phyloP scores from a whole-genome alignment of 2,113 vertebrate genomes.

The Crotophaga sulcirostris region DNA sequence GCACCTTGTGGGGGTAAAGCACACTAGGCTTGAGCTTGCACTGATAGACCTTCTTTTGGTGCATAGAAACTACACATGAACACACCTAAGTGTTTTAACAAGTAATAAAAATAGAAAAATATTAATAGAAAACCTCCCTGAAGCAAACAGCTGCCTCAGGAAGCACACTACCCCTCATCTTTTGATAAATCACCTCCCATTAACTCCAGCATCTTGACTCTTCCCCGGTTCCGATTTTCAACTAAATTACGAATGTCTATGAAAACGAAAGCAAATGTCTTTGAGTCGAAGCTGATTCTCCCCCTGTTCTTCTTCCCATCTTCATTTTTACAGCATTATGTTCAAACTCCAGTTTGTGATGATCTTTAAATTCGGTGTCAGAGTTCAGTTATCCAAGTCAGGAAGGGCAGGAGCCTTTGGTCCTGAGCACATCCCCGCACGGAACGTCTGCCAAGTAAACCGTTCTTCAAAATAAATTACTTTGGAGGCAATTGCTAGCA shows the following conservation, averaged over 20 bases:
- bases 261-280: neutral
- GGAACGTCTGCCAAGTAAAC: neutral
- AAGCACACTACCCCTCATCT: neutral
- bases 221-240: neutral
- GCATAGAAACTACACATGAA: neutral
- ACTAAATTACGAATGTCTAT: neutral
- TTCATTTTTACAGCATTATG: neutral
- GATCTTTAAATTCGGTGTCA: neutral
- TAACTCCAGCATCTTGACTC: neutral
- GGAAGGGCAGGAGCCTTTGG: neutral
- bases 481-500: neutral
- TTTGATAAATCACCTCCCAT: neutral
- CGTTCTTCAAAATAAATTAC: neutral
- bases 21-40: neutral
- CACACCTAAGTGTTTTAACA: neutral
- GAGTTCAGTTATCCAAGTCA: neutral
- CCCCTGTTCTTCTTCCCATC: neutral
- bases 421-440: accelerated
- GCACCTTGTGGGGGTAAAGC: neutral
- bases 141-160: neutral
- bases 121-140: neutral
- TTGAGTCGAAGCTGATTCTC: neutral
- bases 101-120: neutral
- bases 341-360: neutral
- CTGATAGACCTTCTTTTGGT: neutral